These are phyloP conservation scores for Harpalus rufipes DNA, from an alignment of 2,888 invertebrate genomes.

Conservation along the genomic window DNA sequence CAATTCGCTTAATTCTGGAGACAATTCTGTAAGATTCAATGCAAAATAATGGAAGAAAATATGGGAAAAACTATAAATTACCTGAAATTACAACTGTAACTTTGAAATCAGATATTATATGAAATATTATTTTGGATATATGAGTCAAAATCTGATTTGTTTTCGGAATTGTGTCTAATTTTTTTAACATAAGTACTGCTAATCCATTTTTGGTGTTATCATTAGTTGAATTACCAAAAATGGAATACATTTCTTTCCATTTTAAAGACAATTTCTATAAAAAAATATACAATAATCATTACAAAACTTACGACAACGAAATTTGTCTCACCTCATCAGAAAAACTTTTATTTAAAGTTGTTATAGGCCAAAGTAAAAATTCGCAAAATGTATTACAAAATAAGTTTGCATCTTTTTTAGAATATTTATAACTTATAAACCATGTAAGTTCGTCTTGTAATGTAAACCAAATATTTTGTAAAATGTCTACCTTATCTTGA, in stretches of 20 bases:
- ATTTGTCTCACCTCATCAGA: conserved; percentile 13
- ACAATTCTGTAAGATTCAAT: conserved; percentile 10
- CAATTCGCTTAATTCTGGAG: not conserved
- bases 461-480: conserved; percentile 40
- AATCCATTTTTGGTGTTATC: not conserved
- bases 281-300: not conserved
- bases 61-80: not conserved
- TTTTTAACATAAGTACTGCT: not conserved
- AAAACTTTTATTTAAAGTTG: not conserved
- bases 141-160: not conserved
- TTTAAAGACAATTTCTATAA: conserved; percentile 18
- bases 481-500: conserved; percentile 11
- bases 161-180: not conserved
- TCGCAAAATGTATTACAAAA: not conserved
- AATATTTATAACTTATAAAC: too few relatives aligned
- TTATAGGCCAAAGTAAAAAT: conserved; percentile 35
- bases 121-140: not conserved
- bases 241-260: conserved; percentile 36
- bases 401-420: too few relatives aligned
- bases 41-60: not conserved
- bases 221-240: not conserved
- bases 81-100: not conserved
- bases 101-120: not conserved
- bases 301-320: not conserved
- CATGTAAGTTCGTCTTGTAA: conserved; percentile 29